Conservation (phyloP, 1,140 invertebrate genomes). For the Monomorium pharaonis region DNA sequence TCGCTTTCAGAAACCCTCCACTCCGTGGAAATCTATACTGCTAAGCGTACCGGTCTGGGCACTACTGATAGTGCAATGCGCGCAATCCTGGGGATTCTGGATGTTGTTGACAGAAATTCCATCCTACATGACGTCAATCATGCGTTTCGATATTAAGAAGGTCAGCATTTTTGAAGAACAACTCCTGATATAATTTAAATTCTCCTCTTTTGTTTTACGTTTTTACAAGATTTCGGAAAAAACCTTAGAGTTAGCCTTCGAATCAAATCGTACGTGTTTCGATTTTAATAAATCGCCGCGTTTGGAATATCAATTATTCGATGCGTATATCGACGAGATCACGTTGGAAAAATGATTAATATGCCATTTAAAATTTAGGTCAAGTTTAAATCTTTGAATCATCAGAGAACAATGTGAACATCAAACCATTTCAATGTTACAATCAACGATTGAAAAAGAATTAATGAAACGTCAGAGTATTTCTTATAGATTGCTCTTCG, state of each 20-base stretch:
- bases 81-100: slow-evolving; percentile 97
- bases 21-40: slow-evolving; percentile 92
- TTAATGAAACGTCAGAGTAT: not conserved
- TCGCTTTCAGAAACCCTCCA: slow-evolving; percentile 82
- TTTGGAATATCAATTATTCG: slow-evolving; percentile 42
- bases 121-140: slow-evolving; percentile 93
- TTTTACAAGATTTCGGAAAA: not conserved
- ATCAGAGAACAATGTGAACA: not conserved
- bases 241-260: not conserved
- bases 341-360: slow-evolving; percentile 18
- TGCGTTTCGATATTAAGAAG: slow-evolving; percentile 92
- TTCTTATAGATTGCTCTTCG: not conserved
- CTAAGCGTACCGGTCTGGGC: slow-evolving; percentile 93
- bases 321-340: not conserved
- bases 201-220: not conserved
- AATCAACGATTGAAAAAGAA: not conserved
- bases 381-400: not conserved
- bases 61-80: slow-evolving; percentile 91
- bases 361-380: not conserved
- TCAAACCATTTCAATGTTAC: not conserved
- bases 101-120: slow-evolving; percentile 96
- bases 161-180: slow-evolving; percentile 77
- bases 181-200: not conserved
- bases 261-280: not conserved
- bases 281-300: not conserved